Base-by-base conservation (phyloP, 2,888 invertebrate genomes). In the Caenorhabditis sp. region DNA sequence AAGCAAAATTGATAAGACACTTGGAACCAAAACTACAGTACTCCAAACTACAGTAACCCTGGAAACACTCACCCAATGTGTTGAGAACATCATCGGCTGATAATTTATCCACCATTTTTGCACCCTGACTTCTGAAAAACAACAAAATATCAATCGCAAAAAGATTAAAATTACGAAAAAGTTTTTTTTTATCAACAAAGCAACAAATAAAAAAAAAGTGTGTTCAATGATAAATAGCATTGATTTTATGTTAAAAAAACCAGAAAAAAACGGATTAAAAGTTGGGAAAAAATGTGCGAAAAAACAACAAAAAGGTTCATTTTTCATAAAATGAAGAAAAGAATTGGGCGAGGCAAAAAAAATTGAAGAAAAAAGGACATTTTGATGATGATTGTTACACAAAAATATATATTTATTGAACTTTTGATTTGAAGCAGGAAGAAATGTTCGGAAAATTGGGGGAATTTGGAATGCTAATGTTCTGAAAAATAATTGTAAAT, bases 81-180 rank as follows among this genome's bases (percentile, higher is more conserved):
- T 69, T 69, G 12, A 73, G 62, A n/a, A 73, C 69, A 51, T 73
- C 73, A 58, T 73, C 73, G 1, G 73, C 69, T 19, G 73, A 69
- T 59, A 68, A 26, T 59, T 69, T 73, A 19, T 67, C 72, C 24
- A 58, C 43, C 60, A 49, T 60, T 43, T 57, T 19, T 54, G 57
- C 36, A 58, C 64, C 66, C 61, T 61, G 36, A 66, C 62, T 43
- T 43, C 14, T 43, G 43, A 50, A 27, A 62, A 55, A 21, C 53
- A 36, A 26, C 53, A 51, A 58, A 27, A 17, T 27, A 26, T 21
- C 19, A 53, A 23, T 0, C 31, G 23, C 8, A 31, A 21, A 23
- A 37, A 24, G 43, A 43, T 43, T 17, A 43, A 17, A 43, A 43
- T 43, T 43, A 43, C 43, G 43, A 43, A 12, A 12, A 43, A 12